Base-by-base conservation (phyloP, 2,888 invertebrate genomes). In the Sepiola atlantica region DNA sequence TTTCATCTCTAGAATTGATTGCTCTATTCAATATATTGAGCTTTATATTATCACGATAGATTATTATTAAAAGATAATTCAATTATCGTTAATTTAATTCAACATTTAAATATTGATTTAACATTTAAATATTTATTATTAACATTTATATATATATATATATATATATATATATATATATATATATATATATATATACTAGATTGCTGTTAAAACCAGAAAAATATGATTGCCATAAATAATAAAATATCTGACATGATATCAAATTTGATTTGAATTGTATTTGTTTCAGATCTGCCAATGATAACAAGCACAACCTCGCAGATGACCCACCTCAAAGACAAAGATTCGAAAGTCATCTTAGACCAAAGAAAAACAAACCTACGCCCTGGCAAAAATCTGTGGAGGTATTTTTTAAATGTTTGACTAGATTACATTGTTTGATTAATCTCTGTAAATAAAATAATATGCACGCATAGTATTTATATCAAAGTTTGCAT, bases 361-460 rank as follows among this genome's bases (percentile, higher is more conserved):
- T 77, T n/a, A 77, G 77, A 21, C 77, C 77, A 77, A 77, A 77
- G 77, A 77, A 77, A 77, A 77, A 77, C n/a, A 77, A 77, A 77
- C 77, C 77, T n/a, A 77, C 77, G 0, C 77, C 77, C n/a, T 77
- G 77, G 77, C 77, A 77, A 77, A 77, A 77, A 77, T 77, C 77
- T 32, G n/a, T 77, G n/a, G 77, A 77, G 77, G 77, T 77, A 77
- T 16, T 77, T 77, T n/a, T 77, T 24, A 32, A 77, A 77, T 32
- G 12, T n/a, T 32, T 77, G 4, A 77, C 18, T 18, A 16, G 2
- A 77, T 77, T 77, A n/a, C n/a, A 77, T n/a, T 32, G 77, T 32
- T 32, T 18, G 2, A n/a, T 16, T 77, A 77, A n/a, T n/a, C 14
- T 32, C 14, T 32, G 77, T n/a, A 77, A 77, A 77, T 45, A 4